Evolutionary conservation across 2,888 invertebrate species (phyloP).

Genomic region (Galerucella calmariensis): DNA sequence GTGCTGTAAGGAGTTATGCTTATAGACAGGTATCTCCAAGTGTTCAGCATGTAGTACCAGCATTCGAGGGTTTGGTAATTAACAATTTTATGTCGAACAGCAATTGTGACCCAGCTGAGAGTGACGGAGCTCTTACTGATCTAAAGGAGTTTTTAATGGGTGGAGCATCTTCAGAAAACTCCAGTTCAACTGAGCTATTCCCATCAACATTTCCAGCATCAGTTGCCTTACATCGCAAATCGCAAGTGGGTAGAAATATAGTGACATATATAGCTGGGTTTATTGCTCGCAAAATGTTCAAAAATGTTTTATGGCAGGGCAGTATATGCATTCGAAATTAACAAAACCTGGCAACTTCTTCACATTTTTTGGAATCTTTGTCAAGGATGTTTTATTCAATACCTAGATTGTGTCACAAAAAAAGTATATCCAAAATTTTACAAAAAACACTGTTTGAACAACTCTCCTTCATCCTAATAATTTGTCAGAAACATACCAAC

Average conservation of each 20-base stretch:
- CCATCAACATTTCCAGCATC: neutral
- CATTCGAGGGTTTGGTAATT: neutral
- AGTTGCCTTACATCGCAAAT: neutral
- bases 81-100: neutral
- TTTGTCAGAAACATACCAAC: too few species aligned
- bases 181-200: conserved; percentile 2
- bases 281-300: neutral
- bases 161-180: neutral
- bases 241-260: neutral
- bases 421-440: too few species aligned
- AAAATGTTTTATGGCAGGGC: neutral
- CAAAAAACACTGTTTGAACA: too few species aligned
- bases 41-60: too few species aligned
- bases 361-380: neutral
- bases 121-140: neutral
- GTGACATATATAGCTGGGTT: neutral
- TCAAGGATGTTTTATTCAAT: neutral
- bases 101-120: neutral
- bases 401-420: too few species aligned
- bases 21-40: neutral
- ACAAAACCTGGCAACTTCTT: neutral
- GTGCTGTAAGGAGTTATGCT: neutral
- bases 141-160: neutral
- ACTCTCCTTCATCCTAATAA: too few species aligned
- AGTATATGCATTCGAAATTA: neutral